Conservation (phyloP, 2,888 invertebrate species). For the Macaria notata region DNA sequence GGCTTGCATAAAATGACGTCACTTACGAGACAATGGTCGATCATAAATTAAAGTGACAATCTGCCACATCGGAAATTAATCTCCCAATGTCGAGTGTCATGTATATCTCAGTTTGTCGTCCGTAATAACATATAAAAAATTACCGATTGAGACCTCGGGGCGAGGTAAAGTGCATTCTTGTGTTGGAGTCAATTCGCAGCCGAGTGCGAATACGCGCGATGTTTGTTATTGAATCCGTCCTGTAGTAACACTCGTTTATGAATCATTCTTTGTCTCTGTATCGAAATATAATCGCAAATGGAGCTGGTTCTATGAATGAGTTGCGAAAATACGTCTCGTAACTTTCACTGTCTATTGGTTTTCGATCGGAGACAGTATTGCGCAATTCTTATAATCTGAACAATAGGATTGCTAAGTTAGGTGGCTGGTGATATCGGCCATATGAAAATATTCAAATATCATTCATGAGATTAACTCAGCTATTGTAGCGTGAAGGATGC, state of each 20-base stretch:
- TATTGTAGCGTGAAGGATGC: constrained; percentile 13
- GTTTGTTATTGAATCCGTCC: constrained; percentile 50
- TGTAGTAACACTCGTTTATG: constrained; percentile 41
- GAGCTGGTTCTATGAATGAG: constrained; percentile 31
- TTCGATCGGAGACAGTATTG: constrained; percentile 18
- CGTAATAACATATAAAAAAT: constrained; percentile 71
- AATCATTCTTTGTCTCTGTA: constrained; percentile 49
- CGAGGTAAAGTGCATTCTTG: constrained; percentile 77
- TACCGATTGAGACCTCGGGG: constrained; percentile 68
- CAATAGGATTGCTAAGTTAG: constrained; percentile 9
- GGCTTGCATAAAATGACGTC: constrained; percentile 68
- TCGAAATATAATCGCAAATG: constrained; percentile 43
- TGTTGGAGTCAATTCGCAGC: constrained; percentile 73
- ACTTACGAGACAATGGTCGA: constrained; percentile 73
- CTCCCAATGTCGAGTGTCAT: constrained; percentile 69
- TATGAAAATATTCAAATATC: constrained; percentile 7
- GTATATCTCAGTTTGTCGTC: constrained; percentile 61
- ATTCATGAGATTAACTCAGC: constrained; percentile 3
- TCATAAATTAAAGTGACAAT: constrained; percentile 79
- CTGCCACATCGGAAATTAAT: constrained; percentile 78
- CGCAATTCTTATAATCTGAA: constrained; percentile 10
- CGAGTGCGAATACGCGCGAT: constrained; percentile 67
- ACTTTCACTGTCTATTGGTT: constrained; percentile 25
- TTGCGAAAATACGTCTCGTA: constrained; percentile 19
- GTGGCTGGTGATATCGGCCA: background rate